Evolutionary conservation across 1,140 invertebrate genomes (phyloP), one percentile per base, ranked within the genome.

Genomic region (Drosophila micromelanica): DNA sequence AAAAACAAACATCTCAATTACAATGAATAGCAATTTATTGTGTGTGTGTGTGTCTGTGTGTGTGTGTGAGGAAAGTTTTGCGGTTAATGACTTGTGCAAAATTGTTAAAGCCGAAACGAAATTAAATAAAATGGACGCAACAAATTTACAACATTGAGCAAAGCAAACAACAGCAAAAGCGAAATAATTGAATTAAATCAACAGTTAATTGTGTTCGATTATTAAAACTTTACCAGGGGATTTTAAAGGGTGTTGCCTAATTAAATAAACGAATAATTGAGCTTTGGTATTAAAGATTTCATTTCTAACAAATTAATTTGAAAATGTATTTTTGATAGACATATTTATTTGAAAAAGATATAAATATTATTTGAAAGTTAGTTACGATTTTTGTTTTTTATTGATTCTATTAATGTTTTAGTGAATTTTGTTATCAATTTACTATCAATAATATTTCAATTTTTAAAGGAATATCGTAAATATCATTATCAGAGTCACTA

Each of bases 31-130:
- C 46, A 51, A 42, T 71, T 61, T n/a, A 38, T 49, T 49, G 9
- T 46, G 9, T n/a, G 30, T 45, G 12, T 52, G 37, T 55, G 15
- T 46, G 60, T 13, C 4, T 49, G 4, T 46, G 9, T n/a, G 30
- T 55, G 12, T 52, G 45, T 55, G 15, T 46, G 60, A 70, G 73
- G 52, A 74, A 62, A 62, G 67, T 57, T 65, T 51, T 59, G 42
- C 35, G 38, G 52, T 35, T 61, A 52, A 61, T 42, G 43, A 62
- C 40, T 48, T 69, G 56, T 65, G 72, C 52, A 20, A 61, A 78
- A 69, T 70, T 59, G 38, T 37, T 52, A 17, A 51, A 32, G 12
- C 4, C n/a, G 35, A 54, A 43, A 43, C 15, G 37, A 27, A 73
- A 40, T 35, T n/a, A 56, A 64, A 42, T 27, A 40, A 48, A 61